These are phyloP conservation scores for Tragelaphus buxtoni DNA, from an alignment of 2,113 vertebrate genomes.

Conservation along the genomic window DNA sequence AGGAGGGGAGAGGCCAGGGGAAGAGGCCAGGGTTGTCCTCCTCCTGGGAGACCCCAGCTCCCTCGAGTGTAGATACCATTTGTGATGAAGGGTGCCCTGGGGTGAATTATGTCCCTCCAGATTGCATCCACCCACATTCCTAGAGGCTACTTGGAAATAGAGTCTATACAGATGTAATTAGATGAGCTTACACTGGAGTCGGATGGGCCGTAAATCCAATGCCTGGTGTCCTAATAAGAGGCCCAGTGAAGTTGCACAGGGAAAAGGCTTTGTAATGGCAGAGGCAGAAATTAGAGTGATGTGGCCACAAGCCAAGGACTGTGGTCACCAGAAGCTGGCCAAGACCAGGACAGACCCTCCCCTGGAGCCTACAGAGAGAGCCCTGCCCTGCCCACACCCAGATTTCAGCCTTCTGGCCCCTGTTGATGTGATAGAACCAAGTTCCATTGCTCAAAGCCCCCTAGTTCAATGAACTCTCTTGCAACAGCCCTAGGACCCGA, in stretches of 20 bases:
- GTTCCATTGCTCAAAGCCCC: not conserved
- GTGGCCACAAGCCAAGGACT: not conserved
- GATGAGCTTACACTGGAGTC: not conserved
- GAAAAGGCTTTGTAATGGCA: not conserved
- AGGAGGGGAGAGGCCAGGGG: accelerated
- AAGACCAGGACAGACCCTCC: not conserved
- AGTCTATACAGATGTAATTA: not conserved
- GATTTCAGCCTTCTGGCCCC: not conserved
- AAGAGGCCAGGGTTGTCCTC: accelerated
- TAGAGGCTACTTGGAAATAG: not conserved
- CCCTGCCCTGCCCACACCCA: not conserved
- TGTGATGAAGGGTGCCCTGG: not conserved
- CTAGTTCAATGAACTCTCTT: not conserved
- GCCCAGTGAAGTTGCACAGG: not conserved
- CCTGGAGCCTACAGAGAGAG: not conserved
- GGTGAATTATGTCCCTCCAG: not conserved
- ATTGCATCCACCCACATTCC: not conserved
- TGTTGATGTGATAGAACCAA: not conserved
- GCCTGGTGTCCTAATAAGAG: not conserved
- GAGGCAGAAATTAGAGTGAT: not conserved
- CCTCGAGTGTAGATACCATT: accelerated
- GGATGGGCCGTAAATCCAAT: not conserved
- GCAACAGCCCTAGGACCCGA: not conserved
- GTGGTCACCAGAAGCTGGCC: not conserved
- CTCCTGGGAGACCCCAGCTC: not conserved